A percentile compares a stretch with the other conserved stretches of the same genome.
Conservation (phyloP, 2,797 vertebrate species). For the Epinephelus malabaricus region DNA sequence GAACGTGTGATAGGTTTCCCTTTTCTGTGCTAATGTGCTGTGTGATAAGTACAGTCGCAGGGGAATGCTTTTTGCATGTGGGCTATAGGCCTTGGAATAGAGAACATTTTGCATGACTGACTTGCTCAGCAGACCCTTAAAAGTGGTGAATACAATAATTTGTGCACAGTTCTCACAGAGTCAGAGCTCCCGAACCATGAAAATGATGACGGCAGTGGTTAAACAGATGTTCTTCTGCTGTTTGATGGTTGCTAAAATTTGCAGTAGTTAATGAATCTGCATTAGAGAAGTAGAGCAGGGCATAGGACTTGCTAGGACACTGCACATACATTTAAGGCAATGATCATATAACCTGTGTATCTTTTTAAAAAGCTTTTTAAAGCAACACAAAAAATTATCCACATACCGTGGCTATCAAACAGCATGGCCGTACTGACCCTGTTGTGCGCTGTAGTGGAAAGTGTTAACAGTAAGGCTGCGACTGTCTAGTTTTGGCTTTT, state of each 20-base stretch:
- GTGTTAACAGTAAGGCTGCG: neutral
- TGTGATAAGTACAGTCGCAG: neutral
- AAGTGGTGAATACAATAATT: neutral
- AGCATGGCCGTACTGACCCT: constrained; percentile 1
- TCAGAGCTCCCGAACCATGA: constrained; percentile 5
- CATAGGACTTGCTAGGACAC: neutral
- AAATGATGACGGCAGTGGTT: neutral
- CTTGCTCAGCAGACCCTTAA: constrained; percentile 10
- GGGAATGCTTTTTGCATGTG: neutral
- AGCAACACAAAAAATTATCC: neutral
- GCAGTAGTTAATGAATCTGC: neutral
- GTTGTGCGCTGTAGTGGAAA: constrained; percentile 24
- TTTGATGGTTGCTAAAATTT: neutral
- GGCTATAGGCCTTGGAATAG: constrained; percentile 6
- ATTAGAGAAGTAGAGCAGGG: neutral
- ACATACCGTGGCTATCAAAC: neutral
- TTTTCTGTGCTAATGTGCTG: neutral
- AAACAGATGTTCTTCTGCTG: neutral
- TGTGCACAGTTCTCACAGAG: neutral
- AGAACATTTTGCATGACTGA: constrained; percentile 1
- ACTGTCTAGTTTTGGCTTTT: neutral
- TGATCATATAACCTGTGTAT: neutral
- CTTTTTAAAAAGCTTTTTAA: neutral
- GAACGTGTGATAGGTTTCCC: constrained; percentile 27
- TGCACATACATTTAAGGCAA: neutral